Conservation (phyloP, 2,888 invertebrate species). For the Cremastobaeus sp. region DNA sequence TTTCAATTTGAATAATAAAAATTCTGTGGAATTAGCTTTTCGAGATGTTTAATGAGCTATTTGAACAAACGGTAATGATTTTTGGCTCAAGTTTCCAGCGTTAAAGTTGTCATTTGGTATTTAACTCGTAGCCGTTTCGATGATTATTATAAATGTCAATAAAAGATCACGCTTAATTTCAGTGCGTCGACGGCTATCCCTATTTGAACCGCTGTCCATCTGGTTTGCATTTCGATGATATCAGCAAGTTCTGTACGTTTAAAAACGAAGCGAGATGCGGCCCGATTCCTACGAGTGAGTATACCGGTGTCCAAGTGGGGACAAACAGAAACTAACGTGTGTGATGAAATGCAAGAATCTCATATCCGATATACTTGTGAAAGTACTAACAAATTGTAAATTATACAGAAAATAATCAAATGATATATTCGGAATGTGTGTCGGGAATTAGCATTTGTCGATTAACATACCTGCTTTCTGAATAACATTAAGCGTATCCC, state of each 20-base stretch:
- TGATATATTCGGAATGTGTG: conserved; percentile 52
- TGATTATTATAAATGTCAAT: too few relatives aligned
- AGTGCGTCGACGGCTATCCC: conserved; percentile 94
- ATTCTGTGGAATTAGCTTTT: too few relatives aligned
- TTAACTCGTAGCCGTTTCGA: too few relatives aligned
- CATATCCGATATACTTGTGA: conserved; percentile 45
- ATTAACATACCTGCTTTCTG: conserved; percentile 57
- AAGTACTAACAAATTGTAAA: conserved; percentile 46
- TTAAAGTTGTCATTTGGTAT: too few relatives aligned
- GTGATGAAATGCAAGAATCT: conserved; percentile 27
- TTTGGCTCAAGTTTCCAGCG: too few relatives aligned
- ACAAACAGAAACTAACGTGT: conserved; percentile 1
- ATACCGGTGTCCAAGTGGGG: background rate
- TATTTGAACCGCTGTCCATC: conserved; percentile 94
- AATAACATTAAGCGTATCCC: conserved; percentile 42
- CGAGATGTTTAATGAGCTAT: too few relatives aligned
- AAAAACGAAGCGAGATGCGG: conserved; percentile 94
- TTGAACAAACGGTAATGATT: too few relatives aligned
- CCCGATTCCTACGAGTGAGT: conserved; percentile 91
- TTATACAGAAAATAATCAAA: conserved; percentile 58
- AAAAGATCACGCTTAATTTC: too few relatives aligned
- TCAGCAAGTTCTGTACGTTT: conserved; percentile 93
- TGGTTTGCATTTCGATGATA: conserved; percentile 92
- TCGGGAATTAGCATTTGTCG: conserved; percentile 50
- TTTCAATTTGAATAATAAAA: too few relatives aligned